Evolutionary conservation across 2,797 vertebrate genomes (phyloP).

Genomic region (Poliocrania exsul): DNA sequence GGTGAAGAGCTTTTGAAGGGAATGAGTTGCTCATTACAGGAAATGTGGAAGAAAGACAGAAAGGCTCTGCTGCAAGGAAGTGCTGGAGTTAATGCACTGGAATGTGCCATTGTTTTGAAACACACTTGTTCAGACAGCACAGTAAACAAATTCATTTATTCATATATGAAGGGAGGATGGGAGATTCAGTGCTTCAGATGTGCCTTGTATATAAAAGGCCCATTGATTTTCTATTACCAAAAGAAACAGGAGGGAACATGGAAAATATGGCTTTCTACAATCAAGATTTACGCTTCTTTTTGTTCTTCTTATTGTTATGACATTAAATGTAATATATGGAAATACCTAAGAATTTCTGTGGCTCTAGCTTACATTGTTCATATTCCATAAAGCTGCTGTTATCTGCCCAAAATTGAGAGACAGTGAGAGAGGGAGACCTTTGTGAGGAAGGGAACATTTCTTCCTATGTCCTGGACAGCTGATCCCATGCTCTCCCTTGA

Average conservation of each 20-base stretch:
- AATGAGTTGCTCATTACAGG: neutral
- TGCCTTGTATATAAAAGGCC: neutral
- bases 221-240: neutral
- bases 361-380: neutral
- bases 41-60: neutral
- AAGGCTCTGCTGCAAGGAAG: neutral
- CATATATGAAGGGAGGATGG: neutral
- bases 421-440: neutral
- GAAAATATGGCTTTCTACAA: neutral
- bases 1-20: conserved; percentile 16
- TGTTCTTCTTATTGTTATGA: neutral
- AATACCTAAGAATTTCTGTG: neutral
- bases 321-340: neutral
- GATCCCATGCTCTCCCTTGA: rapidly evolving
- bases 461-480: neutral
- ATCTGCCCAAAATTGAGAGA: neutral
- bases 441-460: neutral
- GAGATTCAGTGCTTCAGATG: neutral
- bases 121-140: neutral
- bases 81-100: neutral
- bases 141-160: conserved; percentile 35
- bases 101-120: neutral
- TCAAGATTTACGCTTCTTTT: neutral
- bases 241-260: neutral
- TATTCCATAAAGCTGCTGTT: neutral